phyloP scores from a whole-genome alignment of 2,113 vertebrate genomes.

The Pica pica region DNA sequence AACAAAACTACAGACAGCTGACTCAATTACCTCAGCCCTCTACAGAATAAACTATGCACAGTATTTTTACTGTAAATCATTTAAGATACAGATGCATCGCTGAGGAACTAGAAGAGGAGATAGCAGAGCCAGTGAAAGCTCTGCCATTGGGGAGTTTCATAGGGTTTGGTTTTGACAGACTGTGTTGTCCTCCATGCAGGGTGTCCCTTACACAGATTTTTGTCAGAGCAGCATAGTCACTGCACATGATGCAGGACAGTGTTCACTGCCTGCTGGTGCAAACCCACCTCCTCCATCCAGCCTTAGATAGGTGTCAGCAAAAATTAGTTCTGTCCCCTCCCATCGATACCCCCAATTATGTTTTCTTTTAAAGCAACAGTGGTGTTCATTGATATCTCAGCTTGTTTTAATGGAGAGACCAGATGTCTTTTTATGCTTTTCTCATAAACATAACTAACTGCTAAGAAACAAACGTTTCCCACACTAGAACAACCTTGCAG shows the following conservation, averaged over 20 bases:
- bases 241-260: neutral
- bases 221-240: neutral
- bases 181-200: neutral
- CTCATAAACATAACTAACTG: neutral
- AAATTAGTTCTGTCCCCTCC: neutral
- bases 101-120: neutral
- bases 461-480: neutral
- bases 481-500: neutral
- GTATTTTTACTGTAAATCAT: neutral
- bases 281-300: neutral
- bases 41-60: neutral
- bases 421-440: neutral
- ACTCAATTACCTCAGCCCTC: neutral
- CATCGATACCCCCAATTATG: rapidly evolving
- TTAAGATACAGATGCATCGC: neutral
- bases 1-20: neutral
- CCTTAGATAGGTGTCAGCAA: neutral
- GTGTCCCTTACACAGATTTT: neutral
- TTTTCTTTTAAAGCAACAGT: neutral
- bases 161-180: neutral
- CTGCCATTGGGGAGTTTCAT: neutral
- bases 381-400: neutral
- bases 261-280: neutral
- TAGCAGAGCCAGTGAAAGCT: neutral
- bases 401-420: neutral